These are phyloP conservation scores for Melanotaenia duboulayi DNA, from an alignment of 2,113 vertebrate genomes.

Conservation along the genomic window DNA sequence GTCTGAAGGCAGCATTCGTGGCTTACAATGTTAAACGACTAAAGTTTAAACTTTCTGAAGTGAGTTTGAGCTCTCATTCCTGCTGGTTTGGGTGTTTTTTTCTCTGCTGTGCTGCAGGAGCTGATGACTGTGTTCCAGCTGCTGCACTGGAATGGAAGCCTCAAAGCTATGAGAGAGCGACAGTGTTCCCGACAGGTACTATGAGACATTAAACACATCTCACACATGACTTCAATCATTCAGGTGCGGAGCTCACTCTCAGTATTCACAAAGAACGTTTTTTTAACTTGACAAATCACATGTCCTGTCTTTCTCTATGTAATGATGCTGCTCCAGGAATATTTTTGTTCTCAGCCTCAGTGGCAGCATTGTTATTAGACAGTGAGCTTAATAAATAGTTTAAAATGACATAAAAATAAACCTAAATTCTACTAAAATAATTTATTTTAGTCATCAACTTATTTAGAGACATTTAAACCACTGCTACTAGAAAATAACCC, in stretches of 20 bases:
- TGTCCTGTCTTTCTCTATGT: neutral
- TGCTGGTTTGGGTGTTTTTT: constrained; percentile 22
- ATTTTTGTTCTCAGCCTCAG: neutral
- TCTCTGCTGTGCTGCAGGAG: constrained; percentile 84
- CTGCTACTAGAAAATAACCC: too few relatives aligned
- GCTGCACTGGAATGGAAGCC: constrained; percentile 97
- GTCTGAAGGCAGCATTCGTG: neutral
- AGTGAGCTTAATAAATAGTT: neutral
- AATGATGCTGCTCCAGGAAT: neutral
- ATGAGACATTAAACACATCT: neutral
- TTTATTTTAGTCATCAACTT: too few relatives aligned
- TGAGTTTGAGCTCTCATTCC: neutral
- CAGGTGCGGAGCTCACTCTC: constrained; percentile 1
- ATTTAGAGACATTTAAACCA: too few relatives aligned
- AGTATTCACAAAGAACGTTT: neutral
- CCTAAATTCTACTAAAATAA: neutral
- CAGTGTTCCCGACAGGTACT: constrained; percentile 96
- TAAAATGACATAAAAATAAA: neutral
- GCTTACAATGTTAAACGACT: neutral
- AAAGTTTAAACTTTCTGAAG: neutral
- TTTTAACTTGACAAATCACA: constrained; percentile 9
- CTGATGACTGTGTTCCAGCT: constrained; percentile 99
- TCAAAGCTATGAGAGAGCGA: constrained; percentile 97
- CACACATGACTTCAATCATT: constrained; percentile 21
- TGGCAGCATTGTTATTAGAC: neutral